phyloP scores from a whole-genome alignment of 2,113 vertebrate species.

The Coregonus clupeaformis region DNA sequence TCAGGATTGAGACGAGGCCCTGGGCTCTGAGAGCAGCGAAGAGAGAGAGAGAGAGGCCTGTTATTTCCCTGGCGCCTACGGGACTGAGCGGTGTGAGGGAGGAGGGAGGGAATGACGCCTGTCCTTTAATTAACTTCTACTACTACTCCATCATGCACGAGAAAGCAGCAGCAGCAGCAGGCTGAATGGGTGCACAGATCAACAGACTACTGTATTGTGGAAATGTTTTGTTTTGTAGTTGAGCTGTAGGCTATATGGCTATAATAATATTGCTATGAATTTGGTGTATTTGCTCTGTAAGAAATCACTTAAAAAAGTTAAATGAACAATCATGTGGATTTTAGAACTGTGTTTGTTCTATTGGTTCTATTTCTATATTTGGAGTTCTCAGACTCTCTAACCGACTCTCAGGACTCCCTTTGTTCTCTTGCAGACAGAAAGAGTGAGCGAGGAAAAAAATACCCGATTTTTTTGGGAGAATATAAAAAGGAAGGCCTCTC shows the following conservation, averaged over 20 bases:
- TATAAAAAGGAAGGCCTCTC: background rate
- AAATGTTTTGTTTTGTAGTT: too few relatives aligned
- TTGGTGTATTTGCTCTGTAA: too few relatives aligned
- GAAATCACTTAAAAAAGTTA: too few relatives aligned
- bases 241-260: too few relatives aligned
- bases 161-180: background rate
- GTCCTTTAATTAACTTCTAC: slow-evolving; percentile 26
- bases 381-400: background rate
- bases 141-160: background rate
- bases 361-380: background rate
- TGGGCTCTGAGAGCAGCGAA: background rate
- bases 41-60: slow-evolving; percentile 1
- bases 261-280: too few relatives aligned
- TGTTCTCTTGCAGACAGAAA: background rate
- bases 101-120: slow-evolving; percentile 7
- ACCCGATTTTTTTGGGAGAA: background rate
- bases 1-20: background rate
- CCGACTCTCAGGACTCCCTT: background rate
- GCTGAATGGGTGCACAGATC: background rate
- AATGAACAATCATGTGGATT: background rate
- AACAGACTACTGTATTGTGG: background rate
- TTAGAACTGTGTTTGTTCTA: background rate
- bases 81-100: slow-evolving; percentile 1
- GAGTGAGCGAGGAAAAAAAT: background rate
- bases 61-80: slow-evolving; percentile 1